Percentiles rank a stretch among this genome's conserved stretches.
These are phyloP conservation scores for Triplophysa bombifrons DNA, from an alignment of 2,797 vertebrate species.

Conservation along the genomic window DNA sequence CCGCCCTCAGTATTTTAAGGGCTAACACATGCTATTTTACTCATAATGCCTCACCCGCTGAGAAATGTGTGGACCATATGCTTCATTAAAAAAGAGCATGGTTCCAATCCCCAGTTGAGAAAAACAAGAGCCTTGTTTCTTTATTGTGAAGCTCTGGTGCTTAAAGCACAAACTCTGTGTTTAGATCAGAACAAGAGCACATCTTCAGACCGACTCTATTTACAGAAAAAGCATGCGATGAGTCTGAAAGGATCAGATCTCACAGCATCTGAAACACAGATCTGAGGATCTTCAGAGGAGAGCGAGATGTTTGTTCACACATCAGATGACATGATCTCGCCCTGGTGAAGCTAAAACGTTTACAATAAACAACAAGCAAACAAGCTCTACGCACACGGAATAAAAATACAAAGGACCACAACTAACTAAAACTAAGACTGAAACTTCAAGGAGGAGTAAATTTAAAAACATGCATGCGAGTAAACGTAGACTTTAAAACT, in stretches of 20 bases:
- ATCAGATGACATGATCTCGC: not conserved
- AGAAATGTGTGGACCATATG: constrained; percentile 78
- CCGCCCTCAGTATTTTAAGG: constrained; percentile 73
- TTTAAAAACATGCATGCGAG: too few species aligned
- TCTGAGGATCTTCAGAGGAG: not conserved
- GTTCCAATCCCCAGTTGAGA: constrained; percentile 48
- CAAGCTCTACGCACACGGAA: too few species aligned
- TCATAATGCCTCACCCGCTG: constrained; percentile 67
- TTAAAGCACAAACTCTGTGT: constrained; percentile 34
- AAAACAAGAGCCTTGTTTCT: constrained; percentile 63
- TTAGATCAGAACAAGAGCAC: not conserved
- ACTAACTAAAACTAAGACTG: too few species aligned
- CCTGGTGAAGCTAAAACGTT: not conserved
- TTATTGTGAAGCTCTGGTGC: constrained; percentile 62
- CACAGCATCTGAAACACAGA: not conserved
- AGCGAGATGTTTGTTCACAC: not conserved
- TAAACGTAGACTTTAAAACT: too few species aligned
- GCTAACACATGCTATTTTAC: constrained; percentile 74
- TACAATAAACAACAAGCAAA: too few species aligned
- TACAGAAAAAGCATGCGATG: not conserved
- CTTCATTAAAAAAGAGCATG: constrained; percentile 70
- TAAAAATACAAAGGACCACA: too few species aligned
- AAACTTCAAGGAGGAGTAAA: too few species aligned
- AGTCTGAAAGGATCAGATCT: not conserved
- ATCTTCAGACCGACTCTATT: not conserved